Percentiles rank a stretch among this genome's conserved stretches.
phyloP scores from a whole-genome alignment of 2,113 vertebrate genomes.

The Aegotheles bennettii region DNA sequence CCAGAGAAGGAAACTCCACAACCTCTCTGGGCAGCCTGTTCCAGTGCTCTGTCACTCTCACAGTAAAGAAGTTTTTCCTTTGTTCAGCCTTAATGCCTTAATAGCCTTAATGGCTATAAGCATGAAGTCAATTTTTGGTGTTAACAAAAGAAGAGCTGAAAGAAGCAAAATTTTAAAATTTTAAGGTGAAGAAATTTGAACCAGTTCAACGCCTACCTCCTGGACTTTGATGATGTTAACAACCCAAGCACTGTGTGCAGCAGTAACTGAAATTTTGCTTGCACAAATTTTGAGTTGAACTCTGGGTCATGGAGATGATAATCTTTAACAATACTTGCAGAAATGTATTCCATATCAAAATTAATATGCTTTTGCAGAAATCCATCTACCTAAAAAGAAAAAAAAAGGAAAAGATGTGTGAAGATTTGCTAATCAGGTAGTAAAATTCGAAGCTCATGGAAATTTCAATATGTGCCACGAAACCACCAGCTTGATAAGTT shows the following conservation, averaged over 20 bases:
- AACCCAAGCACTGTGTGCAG: slow-evolving; percentile 74
- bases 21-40: no score
- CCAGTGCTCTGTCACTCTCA: no score
- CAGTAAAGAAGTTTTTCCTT: no score
- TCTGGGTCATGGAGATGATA: slow-evolving; percentile 75
- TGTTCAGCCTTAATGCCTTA: no score
- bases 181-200: neutral
- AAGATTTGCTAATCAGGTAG: neutral
- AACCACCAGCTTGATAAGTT: neutral
- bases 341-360: slow-evolving; percentile 80
- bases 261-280: slow-evolving; percentile 74
- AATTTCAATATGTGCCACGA: neutral
- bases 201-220: slow-evolving; percentile 45
- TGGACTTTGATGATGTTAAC: slow-evolving; percentile 78
- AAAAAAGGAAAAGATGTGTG: neutral
- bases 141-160: neutral
- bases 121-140: neutral
- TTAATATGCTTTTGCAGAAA: slow-evolving; percentile 76
- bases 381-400: slow-evolving; percentile 62
- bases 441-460: neutral
- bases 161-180: neutral
- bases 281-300: slow-evolving; percentile 79
- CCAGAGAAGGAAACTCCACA: no score
- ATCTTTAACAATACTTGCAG: slow-evolving; percentile 68
- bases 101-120: neutral